Evolutionary conservation across 2,888 invertebrate genomes (phyloP).

Genomic region (Drosophila mayaguana): DNA sequence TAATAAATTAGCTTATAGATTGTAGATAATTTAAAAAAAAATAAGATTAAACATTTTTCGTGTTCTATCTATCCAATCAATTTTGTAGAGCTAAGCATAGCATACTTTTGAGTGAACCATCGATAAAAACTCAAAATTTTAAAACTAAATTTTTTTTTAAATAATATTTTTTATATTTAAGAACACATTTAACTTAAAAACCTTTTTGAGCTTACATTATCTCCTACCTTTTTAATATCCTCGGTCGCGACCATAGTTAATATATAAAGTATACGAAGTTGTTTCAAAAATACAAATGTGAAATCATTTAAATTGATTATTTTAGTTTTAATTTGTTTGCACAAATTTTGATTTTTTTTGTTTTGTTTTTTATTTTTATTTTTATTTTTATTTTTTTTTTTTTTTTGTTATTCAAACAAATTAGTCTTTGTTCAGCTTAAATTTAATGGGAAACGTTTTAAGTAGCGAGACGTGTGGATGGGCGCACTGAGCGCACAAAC

Average conservation of each 20-base stretch:
- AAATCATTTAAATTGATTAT: slow-evolving; percentile 16
- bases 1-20: slow-evolving; percentile 19
- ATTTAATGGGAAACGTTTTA: slow-evolving; percentile 13
- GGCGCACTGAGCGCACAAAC: slow-evolving; percentile 66
- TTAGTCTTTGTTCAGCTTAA: not conserved
- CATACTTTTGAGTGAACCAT: slow-evolving; percentile 46
- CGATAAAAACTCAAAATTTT: not conserved
- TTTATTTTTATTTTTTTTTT: not conserved
- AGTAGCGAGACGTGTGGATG: slow-evolving; percentile 61
- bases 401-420: not conserved
- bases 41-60: not conserved
- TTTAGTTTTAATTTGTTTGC: not conserved
- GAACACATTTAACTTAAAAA: not conserved
- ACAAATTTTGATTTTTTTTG: not conserved
- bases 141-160: not conserved
- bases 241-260: slow-evolving; percentile 59
- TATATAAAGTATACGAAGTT: not conserved
- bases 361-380: not conserved
- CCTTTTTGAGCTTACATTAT: not conserved
- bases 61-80: not conserved
- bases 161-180: not conserved
- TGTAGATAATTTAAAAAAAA: slow-evolving; percentile 4
- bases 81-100: slow-evolving; percentile 20
- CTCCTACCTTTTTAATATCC: slow-evolving; percentile 61
- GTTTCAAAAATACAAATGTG: not conserved